Evolutionary conservation across 2,888 invertebrate genomes (phyloP).

Genomic region (Leptopilina drosophilae): DNA sequence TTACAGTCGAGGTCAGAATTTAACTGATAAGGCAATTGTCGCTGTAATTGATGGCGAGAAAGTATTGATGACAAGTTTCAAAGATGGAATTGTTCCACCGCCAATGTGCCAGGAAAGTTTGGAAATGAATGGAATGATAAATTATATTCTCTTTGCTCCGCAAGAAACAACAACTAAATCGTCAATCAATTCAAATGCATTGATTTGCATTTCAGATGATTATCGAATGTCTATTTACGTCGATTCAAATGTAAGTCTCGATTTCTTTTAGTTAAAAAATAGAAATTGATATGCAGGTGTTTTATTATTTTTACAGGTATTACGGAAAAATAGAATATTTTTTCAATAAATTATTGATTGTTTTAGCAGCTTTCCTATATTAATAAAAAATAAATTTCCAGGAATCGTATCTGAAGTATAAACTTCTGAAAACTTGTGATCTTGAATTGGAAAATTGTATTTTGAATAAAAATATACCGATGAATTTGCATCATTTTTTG

Average conservation of each 20-base stretch:
- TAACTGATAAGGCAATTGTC: slow-evolving; percentile 81
- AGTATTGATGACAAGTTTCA: slow-evolving; percentile 85
- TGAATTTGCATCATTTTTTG: slow-evolving; percentile 79
- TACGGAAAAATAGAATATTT: not conserved
- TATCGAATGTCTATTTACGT: slow-evolving; percentile 66
- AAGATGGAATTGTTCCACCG: slow-evolving; percentile 87
- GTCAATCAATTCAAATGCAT: slow-evolving; percentile 74
- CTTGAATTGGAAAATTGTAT: slow-evolving; percentile 62
- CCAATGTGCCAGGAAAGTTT: slow-evolving; percentile 86
- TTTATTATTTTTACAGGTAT: too few species aligned
- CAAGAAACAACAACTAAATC: slow-evolving; percentile 52
- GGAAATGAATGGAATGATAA: slow-evolving; percentile 79
- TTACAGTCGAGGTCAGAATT: slow-evolving; percentile 78
- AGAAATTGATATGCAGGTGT: too few species aligned
- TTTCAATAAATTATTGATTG: not conserved
- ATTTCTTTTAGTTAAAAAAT: slow-evolving; percentile 25
- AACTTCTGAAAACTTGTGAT: slow-evolving; percentile 53
- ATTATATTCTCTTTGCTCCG: slow-evolving; percentile 81
- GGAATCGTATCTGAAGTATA: slow-evolving; percentile 62
- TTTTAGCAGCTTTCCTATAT: slow-evolving; percentile 18
- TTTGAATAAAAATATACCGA: slow-evolving; percentile 57
- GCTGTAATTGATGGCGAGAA: slow-evolving; percentile 88
- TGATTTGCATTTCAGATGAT: slow-evolving; percentile 69
- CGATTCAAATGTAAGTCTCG: slow-evolving; percentile 59
- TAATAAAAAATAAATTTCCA: slow-evolving; percentile 53